Evolutionary conservation across 2,888 invertebrate genomes (phyloP).

Genomic region (Caenorhabditis sp.): DNA sequence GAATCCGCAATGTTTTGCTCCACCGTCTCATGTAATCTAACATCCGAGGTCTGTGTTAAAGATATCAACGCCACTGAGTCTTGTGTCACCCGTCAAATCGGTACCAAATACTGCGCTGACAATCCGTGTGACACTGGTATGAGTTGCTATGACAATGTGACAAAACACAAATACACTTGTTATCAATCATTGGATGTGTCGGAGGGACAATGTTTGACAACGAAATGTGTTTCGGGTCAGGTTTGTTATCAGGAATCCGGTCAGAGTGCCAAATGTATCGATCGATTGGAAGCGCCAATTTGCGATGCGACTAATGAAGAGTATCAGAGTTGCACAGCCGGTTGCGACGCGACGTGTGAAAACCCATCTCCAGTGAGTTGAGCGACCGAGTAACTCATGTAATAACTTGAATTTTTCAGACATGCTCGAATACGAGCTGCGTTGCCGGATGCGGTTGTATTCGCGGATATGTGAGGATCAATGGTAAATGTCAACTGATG

Average conservation of each 20-base stretch:
- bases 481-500: conserved; percentile 21
- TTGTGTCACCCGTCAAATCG: conserved; percentile 7
- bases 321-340: conserved; percentile 18
- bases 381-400: background rate
- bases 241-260: conserved; percentile 25
- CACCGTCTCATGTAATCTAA: background rate
- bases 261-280: conserved; percentile 16
- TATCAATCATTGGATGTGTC: conserved; percentile 12
- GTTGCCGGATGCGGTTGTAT: conserved; percentile 28
- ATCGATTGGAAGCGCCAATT: conserved; percentile 19
- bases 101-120: conserved; percentile 20
- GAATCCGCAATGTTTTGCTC: no score
- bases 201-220: conserved; percentile 17
- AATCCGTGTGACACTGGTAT: conserved; percentile 17
- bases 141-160: conserved; percentile 26
- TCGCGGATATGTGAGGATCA: conserved; percentile 16
- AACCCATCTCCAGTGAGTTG: background rate
- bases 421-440: conserved; percentile 23
- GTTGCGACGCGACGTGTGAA: conserved; percentile 21
- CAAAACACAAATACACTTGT: conserved; percentile 19
- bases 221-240: conserved; percentile 22
- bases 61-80: conserved; percentile 9
- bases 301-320: conserved; percentile 21
- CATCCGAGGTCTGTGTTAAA: conserved; percentile 9
- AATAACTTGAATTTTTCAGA: background rate